A percentile compares a stretch with the other conserved stretches of the same genome.
Conservation (phyloP, 2,888 invertebrate species). For the Ferrisia virgata region DNA sequence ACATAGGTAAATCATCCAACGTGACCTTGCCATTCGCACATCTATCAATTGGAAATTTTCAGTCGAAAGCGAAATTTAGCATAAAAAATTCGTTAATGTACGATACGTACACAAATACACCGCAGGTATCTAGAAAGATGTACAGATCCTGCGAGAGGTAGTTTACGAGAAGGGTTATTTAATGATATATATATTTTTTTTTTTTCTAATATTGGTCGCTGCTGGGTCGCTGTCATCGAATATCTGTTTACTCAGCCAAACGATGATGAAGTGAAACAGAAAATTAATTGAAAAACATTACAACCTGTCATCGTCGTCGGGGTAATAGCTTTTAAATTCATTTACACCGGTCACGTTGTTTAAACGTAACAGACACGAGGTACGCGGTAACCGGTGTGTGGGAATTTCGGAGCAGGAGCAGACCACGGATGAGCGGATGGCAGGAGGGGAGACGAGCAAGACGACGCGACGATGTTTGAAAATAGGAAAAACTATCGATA, state of each 20-base stretch:
- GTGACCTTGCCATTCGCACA: too few species aligned
- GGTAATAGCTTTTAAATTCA: conserved; percentile 43
- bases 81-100: too few species aligned
- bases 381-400: not conserved
- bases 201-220: conserved; percentile 39
- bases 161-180: not conserved
- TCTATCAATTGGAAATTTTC: too few species aligned
- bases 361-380: not conserved
- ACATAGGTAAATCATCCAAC: too few species aligned
- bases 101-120: too few species aligned
- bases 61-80: too few species aligned
- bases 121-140: too few species aligned
- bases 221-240: conserved; percentile 41
- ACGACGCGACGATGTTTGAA: not conserved
- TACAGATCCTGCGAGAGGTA: too few species aligned
- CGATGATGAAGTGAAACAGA: conserved; percentile 42
- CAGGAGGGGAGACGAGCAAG: not conserved
- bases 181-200: too few species aligned
- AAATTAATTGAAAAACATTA: conserved; percentile 44
- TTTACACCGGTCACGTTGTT: conserved; percentile 41
- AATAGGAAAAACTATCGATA: conserved; percentile 7
- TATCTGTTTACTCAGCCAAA: conserved; percentile 44
- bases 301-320: conserved; percentile 41
- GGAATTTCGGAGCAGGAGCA: not conserved
- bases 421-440: not conserved